A percentile compares a stretch with the other conserved stretches of the same genome.
Conservation (phyloP, 2,888 invertebrate species). For the Latrodectus elegans region DNA sequence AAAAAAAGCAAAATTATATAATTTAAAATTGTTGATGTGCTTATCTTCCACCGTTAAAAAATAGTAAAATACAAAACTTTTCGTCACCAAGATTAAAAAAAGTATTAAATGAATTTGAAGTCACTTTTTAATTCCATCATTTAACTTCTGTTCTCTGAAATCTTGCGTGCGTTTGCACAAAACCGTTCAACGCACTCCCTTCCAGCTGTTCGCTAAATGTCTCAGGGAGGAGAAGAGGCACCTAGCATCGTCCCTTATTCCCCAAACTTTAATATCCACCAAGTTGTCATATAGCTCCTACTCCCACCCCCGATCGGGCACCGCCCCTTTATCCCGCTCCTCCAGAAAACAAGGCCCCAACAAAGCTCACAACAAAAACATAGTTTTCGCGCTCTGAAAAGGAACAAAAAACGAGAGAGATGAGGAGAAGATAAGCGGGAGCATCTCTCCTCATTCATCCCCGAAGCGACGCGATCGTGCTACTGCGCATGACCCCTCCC, state of each 20-base stretch:
- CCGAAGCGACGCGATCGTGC: conserved; percentile 2
- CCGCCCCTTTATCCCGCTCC: neutral
- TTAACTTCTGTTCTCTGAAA: too few relatives aligned
- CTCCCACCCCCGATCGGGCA: neutral
- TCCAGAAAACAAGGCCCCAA: conserved; percentile 7
- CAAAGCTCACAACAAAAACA: conserved; percentile 11
- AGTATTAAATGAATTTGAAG: too few relatives aligned
- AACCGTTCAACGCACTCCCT: too few relatives aligned
- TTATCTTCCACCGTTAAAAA: too few relatives aligned
- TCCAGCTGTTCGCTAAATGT: too few relatives aligned
- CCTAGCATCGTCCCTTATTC: neutral
- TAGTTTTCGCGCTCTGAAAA: conserved; percentile 1
- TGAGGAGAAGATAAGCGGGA: neutral
- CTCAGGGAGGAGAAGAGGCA: too few relatives aligned
- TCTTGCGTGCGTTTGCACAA: too few relatives aligned
- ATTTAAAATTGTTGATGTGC: too few relatives aligned
- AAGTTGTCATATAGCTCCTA: neutral
- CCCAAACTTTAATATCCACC: neutral
- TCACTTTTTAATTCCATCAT: too few relatives aligned
- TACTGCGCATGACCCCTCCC: conserved; percentile 54
- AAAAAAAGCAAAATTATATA: too few relatives aligned
- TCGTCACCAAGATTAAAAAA: too few relatives aligned
- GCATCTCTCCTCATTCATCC: conserved; percentile 13
- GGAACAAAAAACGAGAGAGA: neutral
- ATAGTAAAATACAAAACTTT: too few relatives aligned